Evolutionary conservation across 2,113 vertebrate genomes (phyloP).

Genomic region (Syrrhaptes paradoxus): DNA sequence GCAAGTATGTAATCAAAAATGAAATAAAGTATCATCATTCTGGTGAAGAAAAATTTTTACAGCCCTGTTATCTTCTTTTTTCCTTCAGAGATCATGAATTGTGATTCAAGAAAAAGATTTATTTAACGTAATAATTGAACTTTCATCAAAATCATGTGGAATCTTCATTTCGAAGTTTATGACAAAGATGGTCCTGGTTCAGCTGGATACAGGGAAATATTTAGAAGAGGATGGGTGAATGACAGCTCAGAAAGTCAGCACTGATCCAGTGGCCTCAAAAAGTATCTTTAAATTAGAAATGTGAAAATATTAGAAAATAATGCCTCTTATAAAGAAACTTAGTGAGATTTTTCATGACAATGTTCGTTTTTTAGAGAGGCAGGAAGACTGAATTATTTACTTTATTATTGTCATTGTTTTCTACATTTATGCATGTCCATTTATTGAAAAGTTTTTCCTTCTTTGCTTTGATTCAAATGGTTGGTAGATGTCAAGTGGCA

Average conservation of each 20-base stretch:
- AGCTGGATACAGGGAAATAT: background rate
- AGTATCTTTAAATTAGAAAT: background rate
- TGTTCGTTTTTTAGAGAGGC: background rate
- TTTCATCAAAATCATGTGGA: background rate
- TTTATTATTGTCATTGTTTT: too few species aligned
- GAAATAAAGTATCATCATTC: background rate
- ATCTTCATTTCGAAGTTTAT: background rate
- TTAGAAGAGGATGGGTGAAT: background rate
- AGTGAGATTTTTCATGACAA: background rate
- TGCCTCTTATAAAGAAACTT: background rate
- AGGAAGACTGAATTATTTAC: too few species aligned
- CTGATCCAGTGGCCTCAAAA: background rate
- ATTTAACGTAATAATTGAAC: background rate
- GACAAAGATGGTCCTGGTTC: background rate
- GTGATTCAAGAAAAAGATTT: background rate
- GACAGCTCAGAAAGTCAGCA: background rate
- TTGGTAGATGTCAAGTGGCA: too few species aligned
- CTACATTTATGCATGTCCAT: too few species aligned
- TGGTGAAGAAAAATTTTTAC: background rate
- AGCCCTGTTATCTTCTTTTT: background rate
- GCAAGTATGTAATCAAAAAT: background rate
- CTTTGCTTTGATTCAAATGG: too few species aligned
- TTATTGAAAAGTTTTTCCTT: too few species aligned
- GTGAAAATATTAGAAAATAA: background rate
- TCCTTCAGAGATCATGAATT: background rate